These are phyloP conservation scores for Lasioglossum pauxillum DNA, from an alignment of 2,888 invertebrate genomes.

Conservation along the genomic window DNA sequence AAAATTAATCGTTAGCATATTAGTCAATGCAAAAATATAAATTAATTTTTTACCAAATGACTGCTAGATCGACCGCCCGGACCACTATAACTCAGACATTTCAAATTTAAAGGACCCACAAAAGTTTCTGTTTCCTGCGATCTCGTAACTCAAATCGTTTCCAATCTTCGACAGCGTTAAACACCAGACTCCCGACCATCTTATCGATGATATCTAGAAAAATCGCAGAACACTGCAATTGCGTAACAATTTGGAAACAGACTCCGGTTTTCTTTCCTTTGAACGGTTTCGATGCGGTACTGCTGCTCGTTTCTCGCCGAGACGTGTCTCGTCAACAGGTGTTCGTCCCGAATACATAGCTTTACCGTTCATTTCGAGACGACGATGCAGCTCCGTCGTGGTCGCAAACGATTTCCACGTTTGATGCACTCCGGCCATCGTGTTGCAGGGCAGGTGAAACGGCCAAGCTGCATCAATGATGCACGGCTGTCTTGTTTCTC, in stretches of 20 bases:
- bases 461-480: not conserved
- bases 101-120: not conserved
- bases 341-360: not conserved
- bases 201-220: not conserved
- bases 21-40: too few relatives aligned
- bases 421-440: not conserved
- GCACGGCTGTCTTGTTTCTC: conserved; percentile 22
- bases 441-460: not conserved
- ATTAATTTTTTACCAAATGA: too few relatives aligned
- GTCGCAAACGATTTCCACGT: not conserved
- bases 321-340: not conserved
- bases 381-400: not conserved
- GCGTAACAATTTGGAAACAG: not conserved
- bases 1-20: too few relatives aligned
- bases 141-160: not conserved
- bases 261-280: not conserved
- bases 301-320: not conserved
- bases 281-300: not conserved
- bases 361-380: not conserved
- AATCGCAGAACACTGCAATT: conserved; percentile 38
- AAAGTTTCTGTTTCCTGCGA: not conserved
- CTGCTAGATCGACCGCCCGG: too few relatives aligned
- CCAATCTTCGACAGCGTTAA: not conserved
- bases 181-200: not conserved
- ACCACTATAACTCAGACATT: too few relatives aligned